Evolutionary conservation across 2,797 vertebrate species (phyloP).

Genomic region (Bryconaethiops microstoma): DNA sequence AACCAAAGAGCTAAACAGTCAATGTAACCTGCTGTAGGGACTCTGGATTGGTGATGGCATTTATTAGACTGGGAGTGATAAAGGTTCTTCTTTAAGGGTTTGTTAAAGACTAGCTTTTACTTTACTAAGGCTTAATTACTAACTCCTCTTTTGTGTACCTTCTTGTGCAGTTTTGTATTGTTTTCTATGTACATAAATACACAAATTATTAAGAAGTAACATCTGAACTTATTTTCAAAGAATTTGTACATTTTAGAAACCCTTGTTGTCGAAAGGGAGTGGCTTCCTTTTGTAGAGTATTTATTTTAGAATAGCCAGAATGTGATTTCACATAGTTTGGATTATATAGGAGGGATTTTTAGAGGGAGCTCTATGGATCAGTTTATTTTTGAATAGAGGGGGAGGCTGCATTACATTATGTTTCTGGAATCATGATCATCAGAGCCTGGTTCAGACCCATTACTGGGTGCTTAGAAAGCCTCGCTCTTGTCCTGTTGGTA

Average conservation of each 20-base stretch:
- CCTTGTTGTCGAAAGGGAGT: constrained; percentile 65
- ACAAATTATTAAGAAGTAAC: constrained; percentile 80
- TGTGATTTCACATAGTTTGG: constrained; percentile 60
- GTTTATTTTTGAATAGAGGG: constrained; percentile 45
- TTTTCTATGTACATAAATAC: constrained; percentile 85
- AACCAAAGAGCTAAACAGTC: constrained; percentile 89
- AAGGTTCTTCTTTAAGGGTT: constrained; percentile 42
- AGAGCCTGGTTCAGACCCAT: constrained; percentile 1
- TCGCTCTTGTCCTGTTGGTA: constrained; percentile 49
- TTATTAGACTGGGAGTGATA: constrained; percentile 39
- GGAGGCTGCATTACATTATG: constrained; percentile 15
- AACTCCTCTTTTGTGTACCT: constrained; percentile 61
- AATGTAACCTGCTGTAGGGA: constrained; percentile 70
- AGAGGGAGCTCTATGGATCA: constrained; percentile 46
- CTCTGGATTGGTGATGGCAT: constrained; percentile 54
- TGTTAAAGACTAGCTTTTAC: constrained; percentile 53
- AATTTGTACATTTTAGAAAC: constrained; percentile 82
- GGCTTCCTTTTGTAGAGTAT: constrained; percentile 76
- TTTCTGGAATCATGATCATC: neutral
- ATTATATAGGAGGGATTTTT: constrained; percentile 16
- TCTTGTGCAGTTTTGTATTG: constrained; percentile 82
- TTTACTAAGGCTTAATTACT: constrained; percentile 56
- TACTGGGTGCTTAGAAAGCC: constrained; percentile 9
- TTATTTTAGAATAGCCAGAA: constrained; percentile 81
- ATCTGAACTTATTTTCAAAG: constrained; percentile 78